Evolutionary conservation across 2,113 vertebrate genomes (phyloP), one percentile per base, ranked within the genome.

Genomic region (Hippoglossus stenolepis): DNA sequence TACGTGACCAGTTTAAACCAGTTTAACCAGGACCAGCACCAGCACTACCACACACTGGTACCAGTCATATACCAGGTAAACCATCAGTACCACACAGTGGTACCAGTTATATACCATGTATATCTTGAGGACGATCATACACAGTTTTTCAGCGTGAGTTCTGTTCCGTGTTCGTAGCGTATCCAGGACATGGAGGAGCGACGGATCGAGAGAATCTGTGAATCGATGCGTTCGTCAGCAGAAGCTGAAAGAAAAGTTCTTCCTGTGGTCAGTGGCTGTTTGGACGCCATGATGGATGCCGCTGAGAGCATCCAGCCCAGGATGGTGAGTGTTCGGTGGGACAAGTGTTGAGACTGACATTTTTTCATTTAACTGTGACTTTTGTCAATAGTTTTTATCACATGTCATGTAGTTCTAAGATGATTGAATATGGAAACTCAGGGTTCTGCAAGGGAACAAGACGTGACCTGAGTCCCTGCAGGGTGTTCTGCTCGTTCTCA

Each of bases 171-270:
- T 66, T 12, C n/a, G 7, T 82, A 99, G 97, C 96, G 96, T 83
- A 96, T 99, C 24, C 98, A 99, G 84, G 98, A 98, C 80, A 97
- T 99, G 98, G 98, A 99, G 85, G 97, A 98, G 79, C 92, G 94
- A 59, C 92, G 97, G 43, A 96, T 98, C 0, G 91, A 95, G 76
- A 86, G 95, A 59, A 83, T 99, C 8, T 95, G 95, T 0, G 96
- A 96, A 9, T 96, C 96, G 0, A 96, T 99, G 97, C 95, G 95
- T 74, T 95, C 87, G 0, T 97, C 96, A 0, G 93, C 96, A 0
- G 96, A 98, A 17, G 95, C 97, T 0, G 97, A 99, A 49, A 95
- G 95, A 13, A 96, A 98, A 5, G 96, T 98, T 43, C 94, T 97
- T 35, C 98, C 98, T 0, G 96, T 97, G 71, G 94, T 96, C 0